These are phyloP conservation scores for Hydractinia echinata DNA, from an alignment of 30 jellyfish, hydroid and myxozoan species.

Conservation along the genomic window DNA sequence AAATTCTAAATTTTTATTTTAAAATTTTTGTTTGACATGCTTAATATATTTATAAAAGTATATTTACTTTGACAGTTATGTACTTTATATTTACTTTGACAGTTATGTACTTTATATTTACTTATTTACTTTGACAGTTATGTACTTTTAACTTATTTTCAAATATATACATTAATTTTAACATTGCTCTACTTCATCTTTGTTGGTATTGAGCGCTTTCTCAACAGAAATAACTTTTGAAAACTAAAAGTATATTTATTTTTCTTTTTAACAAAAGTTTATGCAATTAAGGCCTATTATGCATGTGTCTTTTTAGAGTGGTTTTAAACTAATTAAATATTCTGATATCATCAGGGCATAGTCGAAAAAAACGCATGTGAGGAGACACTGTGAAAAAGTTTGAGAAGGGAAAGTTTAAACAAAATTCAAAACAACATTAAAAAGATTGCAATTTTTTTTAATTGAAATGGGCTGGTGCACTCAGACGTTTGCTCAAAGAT, in stretches of 20 bases:
- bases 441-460: not conserved
- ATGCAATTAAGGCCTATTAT: not conserved
- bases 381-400: not conserved
- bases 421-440: not conserved
- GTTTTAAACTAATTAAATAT: slow-evolving; percentile 8
- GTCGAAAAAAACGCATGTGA: not conserved
- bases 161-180: no score
- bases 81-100: no score
- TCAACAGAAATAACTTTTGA: no score
- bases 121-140: not conserved
- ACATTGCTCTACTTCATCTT: no score
- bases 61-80: not conserved
- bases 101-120: no score
- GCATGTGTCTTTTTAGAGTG: not conserved
- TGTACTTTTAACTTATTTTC: no score
- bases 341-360: slow-evolving; percentile 11
- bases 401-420: not conserved
- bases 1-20: not conserved
- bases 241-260: not conserved
- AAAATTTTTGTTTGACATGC: not conserved
- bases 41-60: not conserved
- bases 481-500: not conserved
- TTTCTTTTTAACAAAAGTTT: not conserved
- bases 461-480: slow-evolving; percentile 7
- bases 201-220: no score